These are phyloP conservation scores for Lagorchestes hirsutus DNA, from an alignment of 2,797 vertebrate genomes.

Conservation along the genomic window DNA sequence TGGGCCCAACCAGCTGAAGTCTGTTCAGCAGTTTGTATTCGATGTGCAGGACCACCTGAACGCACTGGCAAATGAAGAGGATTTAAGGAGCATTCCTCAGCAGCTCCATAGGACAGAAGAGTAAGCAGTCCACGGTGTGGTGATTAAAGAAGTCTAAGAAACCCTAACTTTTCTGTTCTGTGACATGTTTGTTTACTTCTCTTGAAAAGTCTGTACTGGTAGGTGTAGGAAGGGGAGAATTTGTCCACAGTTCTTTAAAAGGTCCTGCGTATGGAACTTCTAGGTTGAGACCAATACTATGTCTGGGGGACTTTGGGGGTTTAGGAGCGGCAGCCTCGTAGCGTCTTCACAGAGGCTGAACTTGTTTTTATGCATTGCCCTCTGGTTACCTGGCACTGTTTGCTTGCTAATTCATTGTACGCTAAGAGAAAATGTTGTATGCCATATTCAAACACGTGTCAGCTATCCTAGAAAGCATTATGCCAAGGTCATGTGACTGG, in stretches of 20 bases:
- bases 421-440: too few species aligned
- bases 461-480: too few species aligned
- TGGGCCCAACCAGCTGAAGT: constrained; percentile 97
- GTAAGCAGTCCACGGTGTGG: constrained; percentile 82
- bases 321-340: too few species aligned
- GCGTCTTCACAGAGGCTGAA: too few species aligned
- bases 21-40: constrained; percentile 95
- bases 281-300: too few species aligned
- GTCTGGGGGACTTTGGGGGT: too few species aligned
- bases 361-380: too few species aligned
- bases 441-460: too few species aligned
- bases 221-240: not conserved
- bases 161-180: not conserved
- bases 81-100: constrained; percentile 90
- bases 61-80: constrained; percentile 95
- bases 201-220: not conserved
- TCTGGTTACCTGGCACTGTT: too few species aligned
- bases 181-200: not conserved
- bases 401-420: too few species aligned
- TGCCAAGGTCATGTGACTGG: too few species aligned
- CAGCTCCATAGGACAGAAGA: constrained; percentile 98
- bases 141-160: accelerated
- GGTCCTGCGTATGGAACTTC: not conserved
- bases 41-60: constrained; percentile 98
- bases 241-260: not conserved